Evolutionary conservation across 2,113 vertebrate genomes (phyloP).

Genomic region (Meles meles): DNA sequence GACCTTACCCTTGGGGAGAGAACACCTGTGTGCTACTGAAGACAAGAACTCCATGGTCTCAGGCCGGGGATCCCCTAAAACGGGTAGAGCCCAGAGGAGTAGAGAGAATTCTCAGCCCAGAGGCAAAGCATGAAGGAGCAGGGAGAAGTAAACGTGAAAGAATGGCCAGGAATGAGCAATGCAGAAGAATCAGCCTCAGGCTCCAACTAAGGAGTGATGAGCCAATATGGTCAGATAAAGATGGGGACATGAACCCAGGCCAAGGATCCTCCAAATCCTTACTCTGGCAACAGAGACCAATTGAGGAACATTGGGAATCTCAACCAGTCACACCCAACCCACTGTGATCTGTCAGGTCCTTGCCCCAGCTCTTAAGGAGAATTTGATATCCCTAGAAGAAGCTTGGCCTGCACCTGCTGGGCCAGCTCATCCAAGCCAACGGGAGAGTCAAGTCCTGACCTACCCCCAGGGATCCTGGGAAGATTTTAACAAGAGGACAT

Average conservation of each 20-base stretch:
- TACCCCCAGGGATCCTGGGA: background rate
- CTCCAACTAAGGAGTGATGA: background rate
- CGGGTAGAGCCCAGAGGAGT: background rate
- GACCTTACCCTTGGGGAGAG: background rate
- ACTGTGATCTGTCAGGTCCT: background rate
- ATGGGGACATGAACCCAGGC: background rate
- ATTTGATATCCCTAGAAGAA: background rate
- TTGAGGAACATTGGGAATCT: background rate
- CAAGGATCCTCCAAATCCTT: background rate
- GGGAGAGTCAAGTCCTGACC: background rate
- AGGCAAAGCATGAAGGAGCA: background rate
- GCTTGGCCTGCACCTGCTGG: background rate
- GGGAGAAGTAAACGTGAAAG: background rate
- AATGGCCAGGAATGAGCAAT: background rate
- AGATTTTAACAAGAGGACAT: background rate
- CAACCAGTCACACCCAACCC: background rate
- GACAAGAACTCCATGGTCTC: background rate
- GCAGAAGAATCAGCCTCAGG: background rate
- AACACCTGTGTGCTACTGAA: background rate
- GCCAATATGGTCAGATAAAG: background rate
- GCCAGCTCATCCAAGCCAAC: background rate
- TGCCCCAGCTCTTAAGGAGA: background rate
- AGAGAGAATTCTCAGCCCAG: background rate
- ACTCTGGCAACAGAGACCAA: background rate
- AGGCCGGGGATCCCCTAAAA: background rate